Conservation (phyloP, 2,797 vertebrate species). For the Emys orbicularis region DNA sequence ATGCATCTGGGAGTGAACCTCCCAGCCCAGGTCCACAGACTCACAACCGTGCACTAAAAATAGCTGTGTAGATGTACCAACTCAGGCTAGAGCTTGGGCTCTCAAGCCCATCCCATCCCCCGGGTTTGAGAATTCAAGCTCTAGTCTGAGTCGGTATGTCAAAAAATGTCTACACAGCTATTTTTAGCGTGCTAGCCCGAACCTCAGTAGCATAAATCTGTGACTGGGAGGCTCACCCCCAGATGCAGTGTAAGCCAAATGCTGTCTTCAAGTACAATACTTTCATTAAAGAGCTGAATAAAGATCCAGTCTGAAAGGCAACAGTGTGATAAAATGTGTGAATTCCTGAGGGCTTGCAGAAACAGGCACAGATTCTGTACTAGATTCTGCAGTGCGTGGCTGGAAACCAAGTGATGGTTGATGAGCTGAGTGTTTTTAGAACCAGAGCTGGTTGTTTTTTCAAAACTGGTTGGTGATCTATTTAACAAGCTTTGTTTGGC, state of each 20-base stretch:
- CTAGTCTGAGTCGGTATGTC: too few relatives aligned
- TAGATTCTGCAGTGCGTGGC: not conserved
- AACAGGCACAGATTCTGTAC: not conserved
- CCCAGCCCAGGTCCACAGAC: not conserved
- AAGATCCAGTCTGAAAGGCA: not conserved
- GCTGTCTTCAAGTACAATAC: not conserved
- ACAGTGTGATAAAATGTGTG: not conserved
- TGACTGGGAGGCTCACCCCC: not conserved
- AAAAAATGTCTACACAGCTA: not conserved
- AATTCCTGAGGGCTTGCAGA: not conserved
- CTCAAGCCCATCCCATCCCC: too few relatives aligned
- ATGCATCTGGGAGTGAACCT: not conserved
- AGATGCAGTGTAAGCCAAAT: not conserved
- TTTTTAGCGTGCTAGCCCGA: not conserved
- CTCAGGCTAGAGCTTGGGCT: too few relatives aligned
- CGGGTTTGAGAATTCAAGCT: too few relatives aligned
- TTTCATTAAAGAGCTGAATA: not conserved
- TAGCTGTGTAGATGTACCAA: too few relatives aligned
- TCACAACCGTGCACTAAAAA: too few relatives aligned
- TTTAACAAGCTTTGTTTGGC: constrained; percentile 29
- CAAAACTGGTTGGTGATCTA: not conserved
- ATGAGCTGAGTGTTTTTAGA: constrained; percentile 38
- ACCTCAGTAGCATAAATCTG: not conserved
- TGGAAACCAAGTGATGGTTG: not conserved
- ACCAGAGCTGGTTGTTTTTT: constrained; percentile 23